Conservation (phyloP, 2,797 vertebrate genomes). For the Pterois miles region DNA sequence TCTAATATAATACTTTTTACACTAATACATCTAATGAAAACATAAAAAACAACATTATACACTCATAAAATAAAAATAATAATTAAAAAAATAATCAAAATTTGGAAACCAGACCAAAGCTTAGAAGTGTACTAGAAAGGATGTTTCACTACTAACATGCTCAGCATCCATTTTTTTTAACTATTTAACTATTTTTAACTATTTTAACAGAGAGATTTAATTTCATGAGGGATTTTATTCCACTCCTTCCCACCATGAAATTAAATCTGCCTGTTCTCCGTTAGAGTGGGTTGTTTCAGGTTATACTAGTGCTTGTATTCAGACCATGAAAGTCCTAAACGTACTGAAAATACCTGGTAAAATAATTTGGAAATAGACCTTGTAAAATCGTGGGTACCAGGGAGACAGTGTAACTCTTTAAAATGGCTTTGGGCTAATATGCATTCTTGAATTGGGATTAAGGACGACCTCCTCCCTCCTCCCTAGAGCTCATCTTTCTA, state of each 20-base stretch:
- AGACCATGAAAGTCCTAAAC: no score
- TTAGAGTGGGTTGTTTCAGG: background rate
- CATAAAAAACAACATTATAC: background rate
- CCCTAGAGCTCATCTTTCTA: background rate
- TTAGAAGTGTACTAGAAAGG: background rate
- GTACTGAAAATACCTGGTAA: background rate
- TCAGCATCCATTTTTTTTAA: background rate
- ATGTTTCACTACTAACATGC: background rate
- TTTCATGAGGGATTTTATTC: background rate
- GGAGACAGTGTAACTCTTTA: background rate
- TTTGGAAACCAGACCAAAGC: background rate
- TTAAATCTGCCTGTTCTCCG: background rate
- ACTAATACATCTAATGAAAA: background rate
- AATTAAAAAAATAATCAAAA: no score
- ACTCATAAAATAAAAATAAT: background rate
- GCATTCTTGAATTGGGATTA: background rate
- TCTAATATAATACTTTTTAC: background rate
- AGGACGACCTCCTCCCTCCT: no score
- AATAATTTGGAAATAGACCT: background rate
- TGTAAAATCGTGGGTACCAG: background rate
- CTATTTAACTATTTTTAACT: background rate
- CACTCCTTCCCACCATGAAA: background rate
- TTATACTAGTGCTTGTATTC: no score
- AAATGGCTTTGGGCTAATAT: background rate
- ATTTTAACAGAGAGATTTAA: no score